Evolutionary conservation across 2,113 vertebrate species (phyloP), one percentile per base, ranked within the genome.

Genomic region (Equus przewalskii): DNA sequence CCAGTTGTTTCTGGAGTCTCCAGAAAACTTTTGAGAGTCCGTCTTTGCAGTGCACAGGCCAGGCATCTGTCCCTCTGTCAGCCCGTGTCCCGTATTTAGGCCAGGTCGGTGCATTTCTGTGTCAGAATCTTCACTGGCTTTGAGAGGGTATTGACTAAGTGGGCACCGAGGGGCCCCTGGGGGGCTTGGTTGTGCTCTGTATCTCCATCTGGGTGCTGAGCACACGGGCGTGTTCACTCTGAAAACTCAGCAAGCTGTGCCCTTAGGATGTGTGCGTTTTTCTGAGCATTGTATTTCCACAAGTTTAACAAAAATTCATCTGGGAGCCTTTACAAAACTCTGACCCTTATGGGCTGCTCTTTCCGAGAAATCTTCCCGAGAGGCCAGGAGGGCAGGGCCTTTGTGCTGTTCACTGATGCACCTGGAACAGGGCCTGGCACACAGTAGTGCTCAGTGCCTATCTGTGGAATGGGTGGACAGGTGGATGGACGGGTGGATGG

Each of bases 241-340:
- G 56, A 67, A 56, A 64, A 67, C 36, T 36, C 41, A 28, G 3
- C 0, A 1, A 15, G 24, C 51, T 41, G 4, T 44, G 8, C 14
- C 4, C 28, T 60, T 60, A 65, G 1, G 19, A 46, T 15, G 33
- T 18, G 5, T 33, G 18, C 28, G 11, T 9, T 84, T 69, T 80
- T 81, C 89, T 95, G 90, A 64, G 36, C 26, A n/a, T 56, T 85
- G 33, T 13, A 28, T 89, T 75, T 94, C 81, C 76, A 72, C 15
- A 62, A 46, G 44, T 46, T 30, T 79, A 89, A 60, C 28, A 75
- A n/a, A 51, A 62, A 6, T 81, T 80, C 30, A 36, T 12, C 46
- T 36, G 81, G n/a, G 56, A 56, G 21, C 1, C 69, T 93, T 93
- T 89, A 67, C 21, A 49, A 44, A 89, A 30, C 62, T 51, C 60